Percentiles rank a stretch among this genome's conserved stretches.
Conservation (phyloP, 1,140 invertebrate species). For the Telenomus remus region DNA sequence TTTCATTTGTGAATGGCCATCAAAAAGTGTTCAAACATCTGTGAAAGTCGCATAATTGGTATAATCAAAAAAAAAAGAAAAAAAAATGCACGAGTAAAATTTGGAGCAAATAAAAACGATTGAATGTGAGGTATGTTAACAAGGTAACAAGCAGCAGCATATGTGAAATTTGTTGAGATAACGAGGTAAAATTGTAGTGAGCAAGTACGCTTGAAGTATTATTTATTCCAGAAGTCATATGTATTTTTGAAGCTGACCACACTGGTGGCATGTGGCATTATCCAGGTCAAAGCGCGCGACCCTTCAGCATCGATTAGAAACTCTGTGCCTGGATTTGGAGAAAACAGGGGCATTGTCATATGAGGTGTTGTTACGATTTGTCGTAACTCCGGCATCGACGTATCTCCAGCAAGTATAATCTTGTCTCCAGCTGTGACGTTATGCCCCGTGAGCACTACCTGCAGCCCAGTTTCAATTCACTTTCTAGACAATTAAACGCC, state of each 20-base stretch:
- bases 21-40: too few relatives aligned
- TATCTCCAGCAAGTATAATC: constrained; percentile 44
- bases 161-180: too few relatives aligned
- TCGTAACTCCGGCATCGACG: constrained; percentile 36
- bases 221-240: constrained; percentile 7
- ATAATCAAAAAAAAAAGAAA: too few relatives aligned
- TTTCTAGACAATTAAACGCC: constrained; percentile 62
- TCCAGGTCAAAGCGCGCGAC: constrained; percentile 10
- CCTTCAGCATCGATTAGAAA: constrained; percentile 23
- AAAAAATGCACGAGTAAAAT: too few relatives aligned
- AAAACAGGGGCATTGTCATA: constrained; percentile 7
- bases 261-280: constrained; percentile 14
- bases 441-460: constrained; percentile 28
- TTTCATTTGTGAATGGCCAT: too few relatives aligned
- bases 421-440: constrained; percentile 44
- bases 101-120: too few relatives aligned
- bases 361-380: constrained; percentile 27
- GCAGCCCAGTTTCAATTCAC: constrained; percentile 37
- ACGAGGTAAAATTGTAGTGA: too few relatives aligned
- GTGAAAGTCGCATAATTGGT: too few relatives aligned
- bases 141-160: too few relatives aligned
- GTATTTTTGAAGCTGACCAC: background rate
- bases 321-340: constrained; percentile 1
- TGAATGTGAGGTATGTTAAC: background rate
- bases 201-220: background rate